Base-by-base conservation (phyloP, 2,888 invertebrate species). In the Melanotus villosus region DNA sequence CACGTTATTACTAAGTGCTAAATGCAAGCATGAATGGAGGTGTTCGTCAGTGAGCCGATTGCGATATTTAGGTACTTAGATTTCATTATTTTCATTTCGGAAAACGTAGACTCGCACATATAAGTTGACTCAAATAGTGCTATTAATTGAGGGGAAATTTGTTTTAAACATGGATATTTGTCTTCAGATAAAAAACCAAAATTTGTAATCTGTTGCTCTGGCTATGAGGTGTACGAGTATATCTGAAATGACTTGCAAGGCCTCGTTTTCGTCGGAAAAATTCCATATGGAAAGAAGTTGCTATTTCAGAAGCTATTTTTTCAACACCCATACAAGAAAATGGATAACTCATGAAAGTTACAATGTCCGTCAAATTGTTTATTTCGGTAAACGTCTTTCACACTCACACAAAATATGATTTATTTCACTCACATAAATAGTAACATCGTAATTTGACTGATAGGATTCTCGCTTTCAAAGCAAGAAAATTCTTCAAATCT, bases 141-240 rank as follows among this genome's bases (percentile, higher is more conserved):
- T 30, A 56, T 69, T 64, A 50, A 2, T 36, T 47, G 47, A 66
- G 36, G 57, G 19, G 36, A 58, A 9, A 47, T 47, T 47, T 36
- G 21, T 56, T 36, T 69, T n/a, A n/a, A n/a, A n/a, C n/a, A n/a
- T n/a, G n/a, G n/a, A n/a, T n/a, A n/a, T n/a, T n/a, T n/a, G n/a
- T 71, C 56, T 69, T 56, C 21, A 7, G 69, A 66, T 62, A 69
- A 47, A 54, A 69, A 69, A 71, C 56, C 36, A 56, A 56, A 56
- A 36, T 47, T 60, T 62, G 50, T 54, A n/a, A n/a, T n/a, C 36
- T 23, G 36, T 36, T 52, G 38, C 62, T 50, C 16, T 64, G 45
- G 67, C 63, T 67, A 68, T 71, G 52, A 69, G 65, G 63, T 70
- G 47, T 45, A 60, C n/a, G n/a, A n/a, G n/a, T n/a, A n/a, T 68